Percentiles rank a stretch among this genome's conserved stretches.
phyloP scores from a whole-genome alignment of 2,113 vertebrate species.

The Fregetta grallaria region DNA sequence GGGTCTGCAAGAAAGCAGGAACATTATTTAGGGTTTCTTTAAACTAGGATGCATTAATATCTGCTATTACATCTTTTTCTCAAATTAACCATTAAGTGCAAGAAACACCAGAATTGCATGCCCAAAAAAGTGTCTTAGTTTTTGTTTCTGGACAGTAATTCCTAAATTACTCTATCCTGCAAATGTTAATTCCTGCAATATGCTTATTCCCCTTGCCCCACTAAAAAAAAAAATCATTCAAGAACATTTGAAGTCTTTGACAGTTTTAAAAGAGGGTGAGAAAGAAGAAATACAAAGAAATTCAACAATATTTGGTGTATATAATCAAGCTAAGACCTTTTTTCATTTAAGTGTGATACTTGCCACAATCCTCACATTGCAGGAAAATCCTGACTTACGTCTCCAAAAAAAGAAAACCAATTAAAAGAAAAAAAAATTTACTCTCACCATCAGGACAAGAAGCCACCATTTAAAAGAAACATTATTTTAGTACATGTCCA shows the following conservation, averaged over 20 bases:
- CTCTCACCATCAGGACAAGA: neutral
- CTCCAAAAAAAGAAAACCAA: neutral
- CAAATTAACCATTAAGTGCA: neutral
- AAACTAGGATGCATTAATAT: neutral
- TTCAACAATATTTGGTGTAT: neutral
- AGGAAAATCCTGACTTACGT: neutral
- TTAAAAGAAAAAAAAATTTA: too few relatives aligned
- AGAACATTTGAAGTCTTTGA: neutral
- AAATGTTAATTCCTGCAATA: fast-evolving
- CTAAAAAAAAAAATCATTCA: neutral
- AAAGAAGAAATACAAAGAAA: neutral
- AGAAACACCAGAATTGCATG: fast-evolving
- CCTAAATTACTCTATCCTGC: neutral
- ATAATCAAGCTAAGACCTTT: neutral
- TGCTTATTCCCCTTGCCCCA: neutral
- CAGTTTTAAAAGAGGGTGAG: neutral
- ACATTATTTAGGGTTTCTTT: neutral
- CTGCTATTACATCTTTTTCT: neutral
- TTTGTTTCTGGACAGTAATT: neutral
- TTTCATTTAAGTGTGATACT: neutral
- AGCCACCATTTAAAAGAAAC: neutral
- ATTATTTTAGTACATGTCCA: neutral
- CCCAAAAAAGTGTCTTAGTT: neutral
- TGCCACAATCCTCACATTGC: neutral
- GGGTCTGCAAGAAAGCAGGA: neutral